Base-by-base conservation (phyloP, 2,113 vertebrate genomes). In the Castor canadensis region DNA sequence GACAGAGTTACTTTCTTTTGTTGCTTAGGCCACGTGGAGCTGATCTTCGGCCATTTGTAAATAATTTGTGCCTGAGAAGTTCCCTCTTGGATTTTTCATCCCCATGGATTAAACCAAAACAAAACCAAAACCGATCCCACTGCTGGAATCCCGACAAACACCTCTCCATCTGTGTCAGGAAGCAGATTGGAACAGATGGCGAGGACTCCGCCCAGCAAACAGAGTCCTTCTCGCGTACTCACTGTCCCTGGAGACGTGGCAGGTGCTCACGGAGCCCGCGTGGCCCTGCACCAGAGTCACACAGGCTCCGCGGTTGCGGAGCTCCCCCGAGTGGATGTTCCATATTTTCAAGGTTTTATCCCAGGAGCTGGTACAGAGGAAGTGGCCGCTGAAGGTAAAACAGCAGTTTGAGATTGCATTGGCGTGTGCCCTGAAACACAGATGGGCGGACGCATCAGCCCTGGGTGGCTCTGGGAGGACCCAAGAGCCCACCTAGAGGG, bases 331-430 rank as follows among this genome's bases (percentile, higher is more conserved):
- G 56, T 98, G 97, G 69, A 99, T 81, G 45, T 99, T 98, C 99
- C 98, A 98, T 93, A 99, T 97, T 97, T 98, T 99, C 81, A 99
- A 94, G 6, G 64, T 98, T 93, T 98, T 99, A 81, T 99, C 98
- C 98, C 99, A 99, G 5, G 98, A 98, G 43, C 98, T 98, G 12
- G 98, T 99, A 96, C 99, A 99, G 84, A 99, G 96, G 84, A 98
- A 98, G 87, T 88, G 98, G 3, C 99, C 98, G 1, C 98, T 98
- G 92, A 69, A 75, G 87, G 98, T 99, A 94, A 99, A 99, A 87
- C 98, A 98, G 97, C 99, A 99, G 89, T 98, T 98, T 0, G 98
- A 98, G 85, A 99, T 87, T 1, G 98, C 98, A 8, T 98, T 99
- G 79, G 47, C 56, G 30, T 99, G 99, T 0, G 97, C 98, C 89